Conservation (phyloP, 1,140 invertebrate genomes). For the Fopius arisanus region DNA sequence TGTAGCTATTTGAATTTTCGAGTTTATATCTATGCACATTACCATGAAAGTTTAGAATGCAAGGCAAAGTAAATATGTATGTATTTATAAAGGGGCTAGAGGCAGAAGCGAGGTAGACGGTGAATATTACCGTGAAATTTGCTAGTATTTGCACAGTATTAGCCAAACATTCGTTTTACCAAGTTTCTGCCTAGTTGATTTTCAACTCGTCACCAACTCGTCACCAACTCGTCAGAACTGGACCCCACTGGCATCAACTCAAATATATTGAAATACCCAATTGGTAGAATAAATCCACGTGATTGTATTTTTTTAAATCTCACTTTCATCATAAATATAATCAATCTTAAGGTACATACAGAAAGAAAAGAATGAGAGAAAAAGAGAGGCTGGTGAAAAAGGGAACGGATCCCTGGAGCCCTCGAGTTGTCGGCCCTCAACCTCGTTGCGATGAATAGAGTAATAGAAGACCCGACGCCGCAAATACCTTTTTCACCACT, state of each 20-base stretch:
- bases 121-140: neutral
- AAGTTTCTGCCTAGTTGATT: neutral
- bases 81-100: too few species aligned
- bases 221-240: too few species aligned
- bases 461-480: slow-evolving; percentile 13
- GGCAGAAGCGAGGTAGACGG: neutral
- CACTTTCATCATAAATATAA: too few species aligned
- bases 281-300: too few species aligned
- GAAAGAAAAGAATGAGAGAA: neutral
- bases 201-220: too few species aligned
- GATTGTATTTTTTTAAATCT: too few species aligned
- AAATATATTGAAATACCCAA: too few species aligned
- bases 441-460: slow-evolving; percentile 26
- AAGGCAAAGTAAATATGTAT: neutral
- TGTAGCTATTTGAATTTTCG: neutral
- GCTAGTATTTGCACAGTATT: neutral
- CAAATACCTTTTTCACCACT: slow-evolving; percentile 6
- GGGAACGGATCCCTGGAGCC: neutral
- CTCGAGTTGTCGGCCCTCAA: neutral
- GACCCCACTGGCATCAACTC: too few species aligned
- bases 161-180: neutral
- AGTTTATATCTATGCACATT: neutral
- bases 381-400: neutral
- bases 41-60: neutral
- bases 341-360: neutral